phyloP scores from a whole-genome alignment of 2,797 vertebrate species.

The Limnodromus scolopaceus region DNA sequence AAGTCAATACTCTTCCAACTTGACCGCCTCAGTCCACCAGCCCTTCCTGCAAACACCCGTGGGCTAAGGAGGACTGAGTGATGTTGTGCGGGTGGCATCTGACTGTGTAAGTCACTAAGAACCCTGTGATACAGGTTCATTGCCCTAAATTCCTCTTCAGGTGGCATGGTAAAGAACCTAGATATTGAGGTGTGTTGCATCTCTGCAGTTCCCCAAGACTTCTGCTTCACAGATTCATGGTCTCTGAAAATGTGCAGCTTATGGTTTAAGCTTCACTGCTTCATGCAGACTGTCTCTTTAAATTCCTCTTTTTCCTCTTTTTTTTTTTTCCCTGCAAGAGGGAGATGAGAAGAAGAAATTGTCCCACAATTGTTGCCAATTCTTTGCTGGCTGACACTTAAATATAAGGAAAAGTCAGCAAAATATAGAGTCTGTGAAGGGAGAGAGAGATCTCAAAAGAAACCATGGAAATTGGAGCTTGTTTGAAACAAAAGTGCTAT shows the following conservation, averaged over 20 bases:
- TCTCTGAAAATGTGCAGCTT: background rate
- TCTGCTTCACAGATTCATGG: background rate
- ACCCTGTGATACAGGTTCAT: background rate
- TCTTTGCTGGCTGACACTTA: conserved; percentile 3
- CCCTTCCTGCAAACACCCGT: background rate
- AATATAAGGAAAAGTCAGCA: conserved; percentile 49
- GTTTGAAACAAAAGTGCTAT: conserved; percentile 26
- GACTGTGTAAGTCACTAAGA: background rate
- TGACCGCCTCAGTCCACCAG: background rate
- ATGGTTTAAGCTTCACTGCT: background rate
- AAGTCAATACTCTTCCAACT: background rate
- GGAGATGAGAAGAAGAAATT: conserved; percentile 1
- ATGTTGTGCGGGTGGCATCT: fast-evolving
- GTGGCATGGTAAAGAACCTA: background rate
- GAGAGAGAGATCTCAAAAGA: background rate
- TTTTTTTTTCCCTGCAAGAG: background rate
- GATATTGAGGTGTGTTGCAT: background rate
- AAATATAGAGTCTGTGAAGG: conserved; percentile 39
- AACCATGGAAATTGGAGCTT: conserved; percentile 32
- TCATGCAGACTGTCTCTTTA: background rate
- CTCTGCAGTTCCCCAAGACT: background rate
- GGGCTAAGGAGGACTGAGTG: too few relatives aligned
- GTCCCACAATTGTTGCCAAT: conserved; percentile 54
- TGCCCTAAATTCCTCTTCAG: background rate
- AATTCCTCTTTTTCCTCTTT: background rate